phyloP scores from a whole-genome alignment of 2,797 vertebrate genomes.

The Bryconaethiops microstoma region DNA sequence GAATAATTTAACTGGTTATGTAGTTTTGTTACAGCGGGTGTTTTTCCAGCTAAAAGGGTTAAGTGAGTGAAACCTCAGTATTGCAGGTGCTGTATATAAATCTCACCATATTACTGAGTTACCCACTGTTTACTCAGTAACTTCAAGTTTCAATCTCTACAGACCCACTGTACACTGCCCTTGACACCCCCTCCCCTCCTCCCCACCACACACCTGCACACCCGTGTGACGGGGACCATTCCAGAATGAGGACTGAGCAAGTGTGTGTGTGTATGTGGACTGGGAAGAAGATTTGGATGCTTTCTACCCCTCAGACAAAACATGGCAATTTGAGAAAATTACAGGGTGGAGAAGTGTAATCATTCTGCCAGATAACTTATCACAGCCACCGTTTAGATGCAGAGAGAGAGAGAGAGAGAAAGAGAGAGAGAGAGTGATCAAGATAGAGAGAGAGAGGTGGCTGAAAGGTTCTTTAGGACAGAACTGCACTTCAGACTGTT shows the following conservation, averaged over 20 bases:
- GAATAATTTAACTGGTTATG: too few species aligned
- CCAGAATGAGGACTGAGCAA: background rate
- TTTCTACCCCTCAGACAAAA: constrained; percentile 68
- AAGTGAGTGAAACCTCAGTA: too few species aligned
- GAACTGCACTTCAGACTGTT: constrained; percentile 4
- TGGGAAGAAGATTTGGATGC: constrained; percentile 59
- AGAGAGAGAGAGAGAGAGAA: constrained; percentile 4
- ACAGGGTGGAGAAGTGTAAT: constrained; percentile 63
- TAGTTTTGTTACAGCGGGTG: too few species aligned
- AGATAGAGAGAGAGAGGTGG: constrained; percentile 5
- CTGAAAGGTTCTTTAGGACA: background rate
- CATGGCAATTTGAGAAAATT: constrained; percentile 75
- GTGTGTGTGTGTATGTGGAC: background rate
- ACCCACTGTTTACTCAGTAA: background rate
- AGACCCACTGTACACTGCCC: too few species aligned
- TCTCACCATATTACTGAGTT: background rate
- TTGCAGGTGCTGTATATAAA: background rate
- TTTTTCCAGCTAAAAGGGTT: too few species aligned
- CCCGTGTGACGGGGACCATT: too few species aligned
- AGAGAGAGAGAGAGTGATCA: background rate
- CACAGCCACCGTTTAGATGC: constrained; percentile 41
- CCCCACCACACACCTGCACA: too few species aligned
- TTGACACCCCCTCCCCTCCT: too few species aligned
- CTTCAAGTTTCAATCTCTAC: too few species aligned
- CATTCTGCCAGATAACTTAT: constrained; percentile 68